Base-by-base conservation (phyloP, 30 jellyfish, hydroid and myxozoan genomes). In the Turritopsis dohrnii region DNA sequence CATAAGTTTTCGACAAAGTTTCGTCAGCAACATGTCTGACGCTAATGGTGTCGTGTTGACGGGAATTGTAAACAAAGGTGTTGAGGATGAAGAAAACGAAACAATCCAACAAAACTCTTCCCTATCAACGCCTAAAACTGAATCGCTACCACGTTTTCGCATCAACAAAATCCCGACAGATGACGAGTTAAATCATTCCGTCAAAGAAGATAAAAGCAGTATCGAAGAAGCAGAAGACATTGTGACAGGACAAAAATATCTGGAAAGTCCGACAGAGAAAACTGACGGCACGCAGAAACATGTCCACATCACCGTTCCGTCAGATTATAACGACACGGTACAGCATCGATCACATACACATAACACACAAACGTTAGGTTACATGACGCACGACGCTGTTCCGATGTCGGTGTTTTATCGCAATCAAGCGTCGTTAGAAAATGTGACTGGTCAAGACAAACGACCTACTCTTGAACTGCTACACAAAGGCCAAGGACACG, bases 351-450 rank as follows among this genome's bases (percentile, higher is more conserved):
- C 92, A 52, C 92, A 85, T 65, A 88, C 96, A 21, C 88, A 83
- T 18, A 90, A 90, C 7, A 80, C 85, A 75, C 76, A 85, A 1
- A 93, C 96, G 17, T 81, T 93, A 20, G 98, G 98, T 13, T 93
- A 93, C 80, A 89, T 96, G 25, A 85, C 99, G 22, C 96, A 95
- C 66, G 99, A 94, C 66, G 99, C 99, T 9, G 93, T 94, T 27
- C 99, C 99, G 16, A 80, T 94, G 96, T 84, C 99, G 18, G 96
- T 87, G 1, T 94, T 94, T 82, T 94, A 94, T 89, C 84, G 97
- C 54, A 94, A 94, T 54, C 96, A 94, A 69, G 88, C 79, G 65
- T 89, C 99, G n/a, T 66, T 94, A 71, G 84, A 94, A 0, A 89
- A 86, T 84, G 88, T 79, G 65, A 30, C 81, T 1, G 81, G 71